These are phyloP conservation scores for Drosophila crucigera DNA, from an alignment of 2,888 invertebrate species.

Conservation along the genomic window DNA sequence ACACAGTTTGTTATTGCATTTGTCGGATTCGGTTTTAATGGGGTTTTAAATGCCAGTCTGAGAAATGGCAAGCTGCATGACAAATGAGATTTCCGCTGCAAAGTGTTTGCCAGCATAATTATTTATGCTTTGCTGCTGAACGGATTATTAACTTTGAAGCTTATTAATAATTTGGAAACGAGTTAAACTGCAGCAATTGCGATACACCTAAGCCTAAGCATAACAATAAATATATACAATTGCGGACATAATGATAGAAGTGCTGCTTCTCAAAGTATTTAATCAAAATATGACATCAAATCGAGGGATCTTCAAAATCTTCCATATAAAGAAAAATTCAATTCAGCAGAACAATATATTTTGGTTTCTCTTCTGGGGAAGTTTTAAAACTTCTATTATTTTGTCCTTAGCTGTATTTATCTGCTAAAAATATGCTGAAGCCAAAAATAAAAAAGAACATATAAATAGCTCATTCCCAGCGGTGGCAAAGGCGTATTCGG, in stretches of 20 bases:
- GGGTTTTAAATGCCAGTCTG: slow-evolving; percentile 80
- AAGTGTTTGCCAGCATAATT: slow-evolving; percentile 49
- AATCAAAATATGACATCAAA: not conserved
- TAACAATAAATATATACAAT: not conserved
- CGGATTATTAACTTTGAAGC: slow-evolving; percentile 61
- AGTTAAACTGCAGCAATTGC: slow-evolving; percentile 33
- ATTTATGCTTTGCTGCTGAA: slow-evolving; percentile 27
- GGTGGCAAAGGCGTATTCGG: slow-evolving; percentile 59
- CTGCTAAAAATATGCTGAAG: slow-evolving; percentile 20
- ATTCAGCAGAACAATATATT: too few relatives aligned
- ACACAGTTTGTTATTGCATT: slow-evolving; percentile 41
- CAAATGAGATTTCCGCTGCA: slow-evolving; percentile 74
- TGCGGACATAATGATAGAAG: not conserved
- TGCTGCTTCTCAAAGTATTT: not conserved
- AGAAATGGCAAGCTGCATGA: slow-evolving; percentile 78
- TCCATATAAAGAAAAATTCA: too few relatives aligned
- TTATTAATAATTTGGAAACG: slow-evolving; percentile 63
- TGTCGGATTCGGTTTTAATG: slow-evolving; percentile 81
- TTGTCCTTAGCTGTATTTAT: not conserved
- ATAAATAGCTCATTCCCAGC: slow-evolving; percentile 38
- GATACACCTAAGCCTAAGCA: slow-evolving; percentile 3
- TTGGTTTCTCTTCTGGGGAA: too few relatives aligned
- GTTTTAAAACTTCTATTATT: not conserved
- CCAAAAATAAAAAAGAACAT: slow-evolving; percentile 15
- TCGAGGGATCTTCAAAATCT: not conserved